Evolutionary conservation across 2,797 vertebrate genomes (phyloP), one percentile per base, ranked within the genome.

Genomic region (Danio albolineatus): DNA sequence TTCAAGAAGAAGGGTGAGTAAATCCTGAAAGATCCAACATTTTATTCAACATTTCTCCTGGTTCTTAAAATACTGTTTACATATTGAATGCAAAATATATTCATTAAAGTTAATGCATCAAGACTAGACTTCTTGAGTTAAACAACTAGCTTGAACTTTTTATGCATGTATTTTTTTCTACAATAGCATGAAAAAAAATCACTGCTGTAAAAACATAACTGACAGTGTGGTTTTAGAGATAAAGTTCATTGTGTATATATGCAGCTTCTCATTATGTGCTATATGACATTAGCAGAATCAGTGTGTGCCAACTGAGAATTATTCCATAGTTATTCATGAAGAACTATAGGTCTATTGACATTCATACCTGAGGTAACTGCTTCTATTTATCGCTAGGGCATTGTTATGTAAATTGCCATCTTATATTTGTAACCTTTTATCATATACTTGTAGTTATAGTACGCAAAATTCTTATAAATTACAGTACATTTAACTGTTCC

Each of bases 1-100:
- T 97, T 98, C 94, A 98, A 97, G 90, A 97, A 96, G 91, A 97
- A 95, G 91, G 96, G 96, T 98, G 91, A 97, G 96, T 94, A 78
- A 9, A 71, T 73, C 81, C 13, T 14, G 6, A 10, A 44, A 46
- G 44, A 46, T 7, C 12, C 12, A 46, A 46, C 7, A 1, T 46
- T 46, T 73, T 46, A 46, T 71, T 60, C 9, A 17, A 43, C 21
- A 13, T 44, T 54, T 76, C 0, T 5, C 10, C 10, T n/a, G 8
- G 21, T 38, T 48, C 2, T n/a, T 2, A 61, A 61, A 41, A 13
- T 13, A 7, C 21, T 16, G 4, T 73, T 60, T 73, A 48, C 14
- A 16, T 59, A 57, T 73, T 46, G 6, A 46, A 10, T 41, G 9
- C 0, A 0, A 38, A 46, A 36, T 5, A 44, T 12, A 13, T 36